phyloP scores from a whole-genome alignment of 2,888 invertebrate species.

The Daptonema setosum region DNA sequence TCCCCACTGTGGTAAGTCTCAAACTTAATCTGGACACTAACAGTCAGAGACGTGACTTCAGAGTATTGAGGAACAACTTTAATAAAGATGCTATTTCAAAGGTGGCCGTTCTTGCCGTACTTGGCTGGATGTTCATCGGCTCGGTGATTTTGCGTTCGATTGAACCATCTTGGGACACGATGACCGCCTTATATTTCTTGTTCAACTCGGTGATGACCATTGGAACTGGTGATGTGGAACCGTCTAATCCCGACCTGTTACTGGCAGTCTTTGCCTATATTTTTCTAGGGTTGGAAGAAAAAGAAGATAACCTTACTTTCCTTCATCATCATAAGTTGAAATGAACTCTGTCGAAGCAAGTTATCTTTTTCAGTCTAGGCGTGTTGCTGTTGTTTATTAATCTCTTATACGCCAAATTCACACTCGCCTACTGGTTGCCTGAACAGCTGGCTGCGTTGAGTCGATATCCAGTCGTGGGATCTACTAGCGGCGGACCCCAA shows the following conservation, averaged over 20 bases:
- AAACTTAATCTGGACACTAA: no score
- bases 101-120: neutral
- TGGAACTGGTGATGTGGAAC: conserved; percentile 11
- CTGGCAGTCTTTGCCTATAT: neutral
- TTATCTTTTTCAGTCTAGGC: neutral
- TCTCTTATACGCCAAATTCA: neutral
- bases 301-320: no score
- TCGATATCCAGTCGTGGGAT: neutral
- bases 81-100: no score
- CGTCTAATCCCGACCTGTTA: neutral
- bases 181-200: conserved; percentile 30
- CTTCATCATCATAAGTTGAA: no score
- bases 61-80: no score
- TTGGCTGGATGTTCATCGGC: neutral
- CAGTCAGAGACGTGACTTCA: no score
- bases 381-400: neutral
- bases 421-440: neutral
- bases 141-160: neutral
- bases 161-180: conserved; percentile 11
- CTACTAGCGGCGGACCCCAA: no score
- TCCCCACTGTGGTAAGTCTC: no score
- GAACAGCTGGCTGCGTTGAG: neutral
- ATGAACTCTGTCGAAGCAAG: no score
- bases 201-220: conserved; percentile 29
- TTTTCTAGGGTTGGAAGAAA: neutral